Percentiles rank a stretch among this genome's conserved stretches.
These are phyloP conservation scores for Ammodytes dubius DNA, from an alignment of 2,113 vertebrate genomes.

Conservation along the genomic window DNA sequence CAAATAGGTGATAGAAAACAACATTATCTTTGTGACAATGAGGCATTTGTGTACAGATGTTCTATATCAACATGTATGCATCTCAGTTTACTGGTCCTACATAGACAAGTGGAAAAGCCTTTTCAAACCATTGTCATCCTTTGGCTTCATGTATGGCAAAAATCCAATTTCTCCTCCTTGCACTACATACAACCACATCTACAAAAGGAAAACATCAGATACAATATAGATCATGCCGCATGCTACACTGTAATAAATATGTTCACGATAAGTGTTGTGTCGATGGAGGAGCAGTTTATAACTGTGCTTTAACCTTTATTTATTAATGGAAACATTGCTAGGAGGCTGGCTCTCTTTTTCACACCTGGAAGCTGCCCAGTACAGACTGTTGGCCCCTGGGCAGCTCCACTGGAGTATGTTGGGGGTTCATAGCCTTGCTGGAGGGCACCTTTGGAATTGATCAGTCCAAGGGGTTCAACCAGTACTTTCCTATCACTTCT, in stretches of 20 bases:
- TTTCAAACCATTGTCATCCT: background rate
- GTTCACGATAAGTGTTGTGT: background rate
- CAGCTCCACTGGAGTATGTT: background rate
- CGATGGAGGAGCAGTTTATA: background rate
- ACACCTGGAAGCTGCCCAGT: background rate
- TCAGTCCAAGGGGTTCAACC: background rate
- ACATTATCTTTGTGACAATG: constrained; percentile 54
- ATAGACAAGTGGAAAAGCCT: constrained; percentile 8
- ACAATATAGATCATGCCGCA: background rate
- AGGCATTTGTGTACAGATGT: constrained; percentile 39
- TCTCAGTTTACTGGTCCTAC: constrained; percentile 39
- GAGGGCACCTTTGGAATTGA: background rate
- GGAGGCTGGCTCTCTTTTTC: background rate
- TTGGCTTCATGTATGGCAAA: constrained; percentile 15
- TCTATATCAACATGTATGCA: constrained; percentile 51
- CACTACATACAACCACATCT: background rate
- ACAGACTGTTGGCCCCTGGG: background rate
- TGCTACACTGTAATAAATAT: background rate
- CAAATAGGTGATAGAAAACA: constrained; percentile 24
- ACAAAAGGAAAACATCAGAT: background rate
- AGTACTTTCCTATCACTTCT: background rate
- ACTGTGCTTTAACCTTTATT: constrained; percentile 10
- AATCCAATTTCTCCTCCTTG: background rate
- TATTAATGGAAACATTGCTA: background rate
- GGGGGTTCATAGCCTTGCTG: background rate